These are phyloP conservation scores for Hemistola chrysoprasaria DNA, from an alignment of 2,888 invertebrate genomes.

Conservation along the genomic window DNA sequence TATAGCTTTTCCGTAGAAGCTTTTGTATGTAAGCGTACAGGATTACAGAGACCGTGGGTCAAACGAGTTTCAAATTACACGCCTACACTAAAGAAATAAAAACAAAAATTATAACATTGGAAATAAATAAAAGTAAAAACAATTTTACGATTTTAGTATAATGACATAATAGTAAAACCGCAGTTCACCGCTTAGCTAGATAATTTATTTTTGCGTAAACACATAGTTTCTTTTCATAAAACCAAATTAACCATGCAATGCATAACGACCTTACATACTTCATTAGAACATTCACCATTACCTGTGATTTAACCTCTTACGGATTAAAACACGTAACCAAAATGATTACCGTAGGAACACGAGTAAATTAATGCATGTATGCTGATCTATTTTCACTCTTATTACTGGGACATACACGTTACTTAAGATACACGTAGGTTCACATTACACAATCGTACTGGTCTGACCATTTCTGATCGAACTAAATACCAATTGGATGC, in stretches of 20 bases:
- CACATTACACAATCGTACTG: neutral
- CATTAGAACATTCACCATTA: constrained; percentile 21
- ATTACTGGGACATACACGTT: constrained; percentile 1
- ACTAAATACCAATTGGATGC: constrained; percentile 25
- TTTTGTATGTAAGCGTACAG: too few species aligned
- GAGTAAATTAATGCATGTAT: neutral
- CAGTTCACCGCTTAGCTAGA: too few species aligned
- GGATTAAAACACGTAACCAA: constrained; percentile 17
- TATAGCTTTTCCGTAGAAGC: too few species aligned
- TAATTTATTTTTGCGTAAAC: too few species aligned
- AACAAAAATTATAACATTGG: too few species aligned
- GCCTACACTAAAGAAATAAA: too few species aligned
- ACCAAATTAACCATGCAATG: constrained; percentile 7
- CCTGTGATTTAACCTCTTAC: constrained; percentile 22
- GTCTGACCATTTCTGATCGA: constrained; percentile 22
- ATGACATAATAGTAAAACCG: too few species aligned
- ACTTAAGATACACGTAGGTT: neutral
- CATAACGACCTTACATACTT: constrained; percentile 24
- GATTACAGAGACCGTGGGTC: too few species aligned
- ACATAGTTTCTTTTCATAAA: constrained; percentile 2
- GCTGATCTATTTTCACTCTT: constrained; percentile 4
- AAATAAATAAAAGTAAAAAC: too few species aligned
- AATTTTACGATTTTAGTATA: too few species aligned
- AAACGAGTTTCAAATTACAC: too few species aligned
- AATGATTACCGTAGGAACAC: too few species aligned